phyloP scores from a whole-genome alignment of 2,797 vertebrate species.

The Loriculus beryllinus region DNA sequence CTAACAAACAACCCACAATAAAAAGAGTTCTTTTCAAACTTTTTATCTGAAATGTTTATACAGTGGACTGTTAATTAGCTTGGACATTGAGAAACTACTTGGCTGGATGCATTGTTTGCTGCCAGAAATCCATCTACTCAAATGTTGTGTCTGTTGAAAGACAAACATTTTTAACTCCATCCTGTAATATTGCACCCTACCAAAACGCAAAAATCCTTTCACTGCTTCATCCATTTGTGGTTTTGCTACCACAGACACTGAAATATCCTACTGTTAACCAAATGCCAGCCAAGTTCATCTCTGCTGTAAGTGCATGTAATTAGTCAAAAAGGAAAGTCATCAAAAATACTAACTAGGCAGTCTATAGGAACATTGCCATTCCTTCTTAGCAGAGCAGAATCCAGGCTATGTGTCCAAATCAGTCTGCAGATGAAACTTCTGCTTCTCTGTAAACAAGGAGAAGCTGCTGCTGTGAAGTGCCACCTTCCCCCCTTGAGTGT shows the following conservation, averaged over 20 bases:
- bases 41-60: conserved; percentile 52
- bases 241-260: not conserved
- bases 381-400: not conserved
- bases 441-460: not conserved
- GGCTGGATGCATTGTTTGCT: conserved; percentile 25
- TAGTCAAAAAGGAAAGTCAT: not conserved
- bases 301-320: not conserved
- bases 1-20: conserved; percentile 13
- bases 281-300: not conserved
- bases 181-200: not conserved
- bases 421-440: not conserved
- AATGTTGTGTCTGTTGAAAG: conserved; percentile 57
- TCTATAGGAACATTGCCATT: not conserved
- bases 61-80: conserved; percentile 48
- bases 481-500: not conserved
- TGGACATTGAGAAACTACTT: conserved; percentile 45
- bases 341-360: not conserved
- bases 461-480: not conserved
- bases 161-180: conserved; percentile 56
- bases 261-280: not conserved
- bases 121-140: conserved; percentile 34
- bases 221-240: not conserved
- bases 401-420: not conserved
- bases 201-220: not conserved
- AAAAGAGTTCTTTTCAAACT: conserved; percentile 43